Evolutionary conservation across 1,140 invertebrate species (phyloP).

Genomic region (Samia ricini): DNA sequence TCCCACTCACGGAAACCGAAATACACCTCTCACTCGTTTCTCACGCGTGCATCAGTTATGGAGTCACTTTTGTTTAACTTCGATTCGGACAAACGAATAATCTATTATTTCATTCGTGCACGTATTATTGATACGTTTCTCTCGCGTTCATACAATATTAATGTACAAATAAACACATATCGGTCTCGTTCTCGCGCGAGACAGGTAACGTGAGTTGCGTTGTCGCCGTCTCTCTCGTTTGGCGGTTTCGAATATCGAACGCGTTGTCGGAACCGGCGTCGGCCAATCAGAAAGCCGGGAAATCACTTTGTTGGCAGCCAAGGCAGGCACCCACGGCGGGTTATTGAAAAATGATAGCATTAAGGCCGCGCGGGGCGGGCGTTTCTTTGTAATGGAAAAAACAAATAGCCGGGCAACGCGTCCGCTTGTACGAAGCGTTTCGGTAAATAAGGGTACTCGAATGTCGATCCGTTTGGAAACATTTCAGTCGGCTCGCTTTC

Average conservation of each 20-base stretch:
- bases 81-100: slow-evolving; percentile 76
- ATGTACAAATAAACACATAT: slow-evolving; percentile 16
- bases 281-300: slow-evolving; percentile 51
- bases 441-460: slow-evolving; percentile 59
- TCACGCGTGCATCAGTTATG: slow-evolving; percentile 55
- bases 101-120: slow-evolving; percentile 77
- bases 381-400: slow-evolving; percentile 74
- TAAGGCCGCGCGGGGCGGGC: slow-evolving; percentile 43
- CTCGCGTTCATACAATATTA: slow-evolving; percentile 66
- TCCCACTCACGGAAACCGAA: slow-evolving; percentile 22
- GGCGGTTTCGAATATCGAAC: slow-evolving; percentile 44
- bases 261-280: slow-evolving; percentile 8
- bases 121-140: slow-evolving; percentile 74
- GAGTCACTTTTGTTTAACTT: slow-evolving; percentile 75
- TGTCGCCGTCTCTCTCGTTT: slow-evolving; percentile 40
- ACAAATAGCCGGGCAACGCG: slow-evolving; percentile 43
- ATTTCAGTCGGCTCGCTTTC: slow-evolving; percentile 46
- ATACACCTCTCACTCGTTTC: slow-evolving; percentile 15
- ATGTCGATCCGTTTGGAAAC: slow-evolving; percentile 43
- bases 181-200: not conserved
- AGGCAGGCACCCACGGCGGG: slow-evolving; percentile 39
- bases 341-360: slow-evolving; percentile 72
- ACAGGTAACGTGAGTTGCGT: not conserved
- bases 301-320: slow-evolving; percentile 58
- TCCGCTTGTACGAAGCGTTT: not conserved